phyloP scores from a whole-genome alignment of 2,888 invertebrate genomes.

The Penaeus monodon region DNA sequence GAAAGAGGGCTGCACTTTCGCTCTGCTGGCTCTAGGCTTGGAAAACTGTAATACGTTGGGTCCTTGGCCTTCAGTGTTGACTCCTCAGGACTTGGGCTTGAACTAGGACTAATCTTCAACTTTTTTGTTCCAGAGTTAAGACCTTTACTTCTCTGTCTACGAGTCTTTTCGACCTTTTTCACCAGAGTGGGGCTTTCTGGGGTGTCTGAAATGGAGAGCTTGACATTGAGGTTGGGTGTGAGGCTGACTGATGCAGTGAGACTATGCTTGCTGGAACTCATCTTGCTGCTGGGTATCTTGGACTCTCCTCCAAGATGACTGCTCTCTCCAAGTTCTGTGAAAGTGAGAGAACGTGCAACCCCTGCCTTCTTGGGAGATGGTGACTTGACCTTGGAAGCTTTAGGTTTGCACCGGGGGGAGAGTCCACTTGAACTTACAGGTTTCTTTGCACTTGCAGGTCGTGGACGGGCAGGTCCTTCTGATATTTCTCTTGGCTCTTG shows the following conservation, averaged over 20 bases:
- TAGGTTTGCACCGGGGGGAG: constrained; percentile 47
- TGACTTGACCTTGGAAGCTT: constrained; percentile 55
- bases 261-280: constrained; percentile 59
- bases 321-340: constrained; percentile 60
- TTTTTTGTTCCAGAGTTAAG: constrained; percentile 54
- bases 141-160: constrained; percentile 58
- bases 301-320: constrained; percentile 50
- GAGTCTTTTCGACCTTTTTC: constrained; percentile 59
- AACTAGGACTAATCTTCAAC: constrained; percentile 54
- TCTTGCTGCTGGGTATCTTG: constrained; percentile 49
- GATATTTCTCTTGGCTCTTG: constrained; percentile 47
- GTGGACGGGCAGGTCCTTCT: constrained; percentile 35
- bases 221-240: constrained; percentile 58
- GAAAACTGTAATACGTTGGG: constrained; percentile 50
- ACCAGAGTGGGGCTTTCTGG: constrained; percentile 59
- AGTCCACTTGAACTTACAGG: constrained; percentile 46
- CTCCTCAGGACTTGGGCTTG: constrained; percentile 51
- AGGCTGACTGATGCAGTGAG: constrained; percentile 56
- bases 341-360: constrained; percentile 52
- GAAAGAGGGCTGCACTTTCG: constrained; percentile 53
- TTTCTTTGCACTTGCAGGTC: constrained; percentile 57
- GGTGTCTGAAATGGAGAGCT: constrained; percentile 60
- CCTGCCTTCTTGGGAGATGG: constrained; percentile 53
- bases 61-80: constrained; percentile 44
- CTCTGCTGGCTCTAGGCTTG: constrained; percentile 47